Evolutionary conservation across 92 coral and sea anemone species (phyloP).

Genomic region (Phymanthus crucifer): DNA sequence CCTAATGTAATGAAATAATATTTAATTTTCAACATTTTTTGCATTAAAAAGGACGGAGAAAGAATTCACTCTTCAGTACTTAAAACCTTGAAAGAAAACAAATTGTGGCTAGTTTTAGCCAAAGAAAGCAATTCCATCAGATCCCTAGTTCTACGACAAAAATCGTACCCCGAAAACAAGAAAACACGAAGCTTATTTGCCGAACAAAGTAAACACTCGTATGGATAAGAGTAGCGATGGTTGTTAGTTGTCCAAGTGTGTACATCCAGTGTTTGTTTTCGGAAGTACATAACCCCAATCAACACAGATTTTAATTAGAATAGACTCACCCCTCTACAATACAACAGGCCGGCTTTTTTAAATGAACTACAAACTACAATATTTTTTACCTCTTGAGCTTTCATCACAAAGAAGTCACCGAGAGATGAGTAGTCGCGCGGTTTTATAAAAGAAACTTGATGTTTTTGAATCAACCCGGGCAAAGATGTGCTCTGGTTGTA

Average conservation of each 20-base stretch:
- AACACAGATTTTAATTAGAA: conserved; percentile 4
- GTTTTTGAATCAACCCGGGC: not conserved
- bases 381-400: not conserved
- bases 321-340: not conserved
- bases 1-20: too few species aligned
- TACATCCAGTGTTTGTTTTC: not conserved
- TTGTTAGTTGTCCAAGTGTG: not conserved
- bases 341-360: not conserved
- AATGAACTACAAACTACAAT: not conserved
- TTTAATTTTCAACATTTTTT: too few species aligned
- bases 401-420: not conserved
- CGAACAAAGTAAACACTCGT: not conserved
- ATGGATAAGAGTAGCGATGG: not conserved
- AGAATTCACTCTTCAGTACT: too few species aligned
- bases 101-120: not conserved
- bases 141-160: not conserved
- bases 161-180: not conserved
- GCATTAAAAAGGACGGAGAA: too few species aligned
- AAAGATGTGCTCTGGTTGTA: not conserved
- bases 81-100: not conserved
- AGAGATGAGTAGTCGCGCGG: not conserved
- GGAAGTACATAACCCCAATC: conserved; percentile 7
- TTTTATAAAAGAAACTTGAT: not conserved
- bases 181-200: not conserved
- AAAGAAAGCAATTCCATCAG: not conserved